These are phyloP conservation scores for Apeira syringaria DNA, from an alignment of 2,888 invertebrate species.

Conservation along the genomic window DNA sequence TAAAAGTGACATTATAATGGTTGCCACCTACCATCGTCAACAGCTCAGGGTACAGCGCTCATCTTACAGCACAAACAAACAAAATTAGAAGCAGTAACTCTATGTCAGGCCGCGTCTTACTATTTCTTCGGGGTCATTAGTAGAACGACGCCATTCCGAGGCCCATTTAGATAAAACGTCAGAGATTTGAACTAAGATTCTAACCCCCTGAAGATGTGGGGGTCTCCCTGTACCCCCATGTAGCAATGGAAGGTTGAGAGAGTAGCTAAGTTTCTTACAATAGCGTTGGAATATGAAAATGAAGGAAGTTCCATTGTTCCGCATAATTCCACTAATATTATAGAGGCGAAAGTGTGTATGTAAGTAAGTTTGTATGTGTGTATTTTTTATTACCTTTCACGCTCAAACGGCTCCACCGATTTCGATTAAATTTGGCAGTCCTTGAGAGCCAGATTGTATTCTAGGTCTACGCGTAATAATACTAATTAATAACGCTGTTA, in stretches of 20 bases:
- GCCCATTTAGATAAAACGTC: conserved; percentile 84
- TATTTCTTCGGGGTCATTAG: conserved; percentile 82
- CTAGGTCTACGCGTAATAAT: no score
- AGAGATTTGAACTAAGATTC: conserved; percentile 81
- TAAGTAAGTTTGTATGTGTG: no score
- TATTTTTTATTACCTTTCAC: no score
- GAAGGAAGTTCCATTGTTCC: no score
- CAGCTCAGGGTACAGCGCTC: conserved; percentile 17
- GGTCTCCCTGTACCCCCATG: conserved; percentile 18
- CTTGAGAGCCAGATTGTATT: no score
- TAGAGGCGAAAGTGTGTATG: no score
- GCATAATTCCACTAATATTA: no score
- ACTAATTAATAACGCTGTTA: no score
- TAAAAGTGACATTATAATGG: not conserved
- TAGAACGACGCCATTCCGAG: conserved; percentile 76
- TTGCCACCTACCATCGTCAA: conserved; percentile 5
- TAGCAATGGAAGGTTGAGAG: conserved; percentile 1
- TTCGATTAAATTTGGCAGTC: no score
- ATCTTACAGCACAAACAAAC: conserved; percentile 25
- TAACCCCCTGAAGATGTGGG: conserved; percentile 30
- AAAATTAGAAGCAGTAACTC: conserved; percentile 43
- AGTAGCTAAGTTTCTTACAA: conserved; percentile 1
- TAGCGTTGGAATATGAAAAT: no score
- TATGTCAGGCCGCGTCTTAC: conserved; percentile 66
- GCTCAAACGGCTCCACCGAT: no score